Conservation (phyloP, 2,797 vertebrate species). For the Cryptoprocta ferox region DNA sequence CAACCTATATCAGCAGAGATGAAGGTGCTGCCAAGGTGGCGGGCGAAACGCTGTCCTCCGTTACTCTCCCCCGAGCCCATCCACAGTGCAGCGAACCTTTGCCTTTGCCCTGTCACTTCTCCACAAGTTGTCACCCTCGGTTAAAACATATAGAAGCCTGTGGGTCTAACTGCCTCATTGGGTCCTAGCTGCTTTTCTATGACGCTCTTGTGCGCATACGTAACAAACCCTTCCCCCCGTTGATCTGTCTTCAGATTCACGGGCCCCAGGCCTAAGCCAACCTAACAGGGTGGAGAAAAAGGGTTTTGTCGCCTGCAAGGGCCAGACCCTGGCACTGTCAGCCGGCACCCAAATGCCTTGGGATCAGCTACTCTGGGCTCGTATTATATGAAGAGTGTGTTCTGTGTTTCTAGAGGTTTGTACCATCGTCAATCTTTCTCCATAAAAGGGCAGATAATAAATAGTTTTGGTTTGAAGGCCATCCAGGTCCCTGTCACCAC, state of each 20-base stretch:
- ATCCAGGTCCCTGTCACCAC: neutral
- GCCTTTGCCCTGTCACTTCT: neutral
- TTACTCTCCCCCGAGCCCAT: accelerated
- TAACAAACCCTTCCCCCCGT: neutral
- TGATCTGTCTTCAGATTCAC: neutral
- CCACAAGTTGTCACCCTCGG: neutral
- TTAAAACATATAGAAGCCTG: accelerated
- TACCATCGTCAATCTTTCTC: neutral
- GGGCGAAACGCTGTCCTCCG: too few relatives aligned
- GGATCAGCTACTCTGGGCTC: accelerated
- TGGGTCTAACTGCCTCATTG: accelerated
- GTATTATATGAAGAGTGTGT: accelerated
- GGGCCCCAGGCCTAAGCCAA: neutral
- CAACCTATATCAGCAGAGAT: neutral
- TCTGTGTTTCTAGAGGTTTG: neutral
- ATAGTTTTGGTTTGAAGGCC: neutral
- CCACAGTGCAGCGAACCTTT: neutral
- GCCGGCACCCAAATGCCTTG: accelerated
- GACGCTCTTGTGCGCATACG: neutral
- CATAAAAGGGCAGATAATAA: neutral
- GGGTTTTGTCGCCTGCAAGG: neutral
- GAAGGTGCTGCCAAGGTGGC: neutral
- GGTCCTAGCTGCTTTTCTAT: neutral
- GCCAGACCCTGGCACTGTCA: neutral
- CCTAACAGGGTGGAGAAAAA: neutral